Percentiles rank a stretch among this genome's conserved stretches.
Evolutionary conservation across 2,113 vertebrate species (phyloP).

Genomic region (Cololabis saira): DNA sequence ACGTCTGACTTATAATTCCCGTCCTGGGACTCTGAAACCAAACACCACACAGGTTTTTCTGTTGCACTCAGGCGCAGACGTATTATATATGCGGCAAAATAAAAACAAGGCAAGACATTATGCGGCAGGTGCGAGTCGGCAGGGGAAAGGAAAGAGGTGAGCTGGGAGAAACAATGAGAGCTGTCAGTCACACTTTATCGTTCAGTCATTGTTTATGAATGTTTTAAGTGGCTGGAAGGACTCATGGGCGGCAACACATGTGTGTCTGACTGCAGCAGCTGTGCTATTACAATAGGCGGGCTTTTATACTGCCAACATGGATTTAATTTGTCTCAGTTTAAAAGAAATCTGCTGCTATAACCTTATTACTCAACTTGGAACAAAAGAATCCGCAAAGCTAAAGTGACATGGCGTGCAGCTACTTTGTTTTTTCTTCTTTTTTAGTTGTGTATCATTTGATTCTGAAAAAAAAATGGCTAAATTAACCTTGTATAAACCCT

Average conservation of each 20-base stretch:
- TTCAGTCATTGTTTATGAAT: conserved; percentile 68
- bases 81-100: conserved; percentile 61
- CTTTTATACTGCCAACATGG: conserved; percentile 61
- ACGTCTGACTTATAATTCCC: conserved; percentile 97
- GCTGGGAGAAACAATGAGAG: conserved; percentile 57
- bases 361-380: conserved; percentile 60
- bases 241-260: conserved; percentile 56
- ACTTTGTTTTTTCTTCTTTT: conserved; percentile 26
- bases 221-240: conserved; percentile 71
- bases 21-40: conserved; percentile 92
- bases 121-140: conserved; percentile 68
- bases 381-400: conserved; percentile 26
- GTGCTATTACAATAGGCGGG: conserved; percentile 51
- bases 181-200: conserved; percentile 68
- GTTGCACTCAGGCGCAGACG: conserved; percentile 53
- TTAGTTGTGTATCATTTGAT: not conserved
- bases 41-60: conserved; percentile 62
- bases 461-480: not conserved
- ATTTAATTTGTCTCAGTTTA: conserved; percentile 67
- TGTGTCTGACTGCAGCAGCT: conserved; percentile 57
- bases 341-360: conserved; percentile 51
- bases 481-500: not conserved
- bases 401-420: not conserved
- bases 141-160: conserved; percentile 32
- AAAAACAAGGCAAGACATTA: conserved; percentile 41